A percentile compares a stretch with the other conserved stretches of the same genome.
Conservation (phyloP, 2,113 vertebrate genomes). For the Panthera tigris region DNA sequence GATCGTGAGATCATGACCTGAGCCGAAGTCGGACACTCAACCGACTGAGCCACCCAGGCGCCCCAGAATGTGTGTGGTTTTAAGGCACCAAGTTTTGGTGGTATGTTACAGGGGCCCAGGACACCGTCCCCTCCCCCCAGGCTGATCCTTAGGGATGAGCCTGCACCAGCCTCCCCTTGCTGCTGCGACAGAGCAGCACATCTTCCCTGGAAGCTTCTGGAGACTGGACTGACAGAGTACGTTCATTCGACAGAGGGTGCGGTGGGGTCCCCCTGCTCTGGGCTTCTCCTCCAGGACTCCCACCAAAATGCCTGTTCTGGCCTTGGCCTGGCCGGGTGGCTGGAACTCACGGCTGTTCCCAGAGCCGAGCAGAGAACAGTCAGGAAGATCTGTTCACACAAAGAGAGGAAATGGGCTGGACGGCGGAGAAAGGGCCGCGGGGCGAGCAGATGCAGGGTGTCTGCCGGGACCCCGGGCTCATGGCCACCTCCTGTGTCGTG, state of each 20-base stretch:
- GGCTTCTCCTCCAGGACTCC: not conserved
- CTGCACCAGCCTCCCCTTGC: not conserved
- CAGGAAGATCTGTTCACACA: not conserved
- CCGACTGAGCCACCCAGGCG: too few relatives aligned
- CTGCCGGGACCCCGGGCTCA: not conserved
- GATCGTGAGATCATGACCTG: too few relatives aligned
- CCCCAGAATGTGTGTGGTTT: not conserved
- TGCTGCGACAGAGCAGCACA: not conserved
- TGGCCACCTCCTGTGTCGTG: not conserved
- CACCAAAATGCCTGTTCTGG: not conserved
- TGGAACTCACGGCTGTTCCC: not conserved
- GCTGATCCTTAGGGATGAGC: not conserved
- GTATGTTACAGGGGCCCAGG: not conserved
- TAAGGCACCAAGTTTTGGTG: not conserved
- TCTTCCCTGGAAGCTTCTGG: not conserved
- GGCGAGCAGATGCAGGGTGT: not conserved
- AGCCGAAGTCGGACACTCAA: too few relatives aligned
- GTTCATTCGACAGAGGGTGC: not conserved
- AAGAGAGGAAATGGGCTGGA: not conserved
- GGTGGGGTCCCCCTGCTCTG: not conserved
- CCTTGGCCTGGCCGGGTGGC: not conserved
- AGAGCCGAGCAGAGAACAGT: not conserved
- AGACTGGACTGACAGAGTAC: not conserved
- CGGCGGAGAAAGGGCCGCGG: fast-evolving
- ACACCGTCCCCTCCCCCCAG: not conserved